Evolutionary conservation across 2,888 invertebrate species (phyloP), one percentile per base, ranked within the genome.

Genomic region (Euphydryas editha): DNA sequence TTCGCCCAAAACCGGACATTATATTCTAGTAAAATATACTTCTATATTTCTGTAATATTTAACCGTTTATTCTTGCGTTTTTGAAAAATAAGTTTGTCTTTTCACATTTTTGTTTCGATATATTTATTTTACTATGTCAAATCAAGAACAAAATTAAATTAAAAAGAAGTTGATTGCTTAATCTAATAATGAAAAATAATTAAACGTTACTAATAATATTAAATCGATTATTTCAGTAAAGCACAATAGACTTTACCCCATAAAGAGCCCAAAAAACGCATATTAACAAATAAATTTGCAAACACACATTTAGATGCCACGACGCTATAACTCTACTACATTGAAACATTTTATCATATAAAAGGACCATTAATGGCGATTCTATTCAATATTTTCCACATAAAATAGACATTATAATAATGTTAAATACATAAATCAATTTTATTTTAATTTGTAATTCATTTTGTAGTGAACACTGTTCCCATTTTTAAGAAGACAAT

Each of bases 201-300:
- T 30, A n/a, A 15, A 44, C 6, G 4, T 15, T 44, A 44, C n/a
- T n/a, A n/a, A n/a, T 44, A 44, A 24, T 51, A 51, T 15, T 51
- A 21, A 6, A 11, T 21, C 49, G 7, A 20, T 51, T 51, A 21
- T 24, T 21, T 21, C 21, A 51, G 15, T 24, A 20, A 11, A 20
- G 13, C 21, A 47, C n/a, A n/a, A n/a, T 18, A 7, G n/a, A 24
- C 49, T 60, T 49, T 47, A 58, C 65, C 76, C 76, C n/a, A n/a
- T 78, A 70, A 74, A 78, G 76, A 73, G 21, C 73, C 77, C 73
- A 75, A 81, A 70, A 81, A 80, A 79, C 78, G 81, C 79, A 76
- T 81, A 84, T 84, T 84, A 81, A 79, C 80, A 74, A 79, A 81
- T 75, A 78, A 76, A 75, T 56, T 63, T 68, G 67, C 61, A 67